Evolutionary conservation across 1,140 invertebrate genomes (phyloP).

Genomic region (Cherax quadricarinatus): DNA sequence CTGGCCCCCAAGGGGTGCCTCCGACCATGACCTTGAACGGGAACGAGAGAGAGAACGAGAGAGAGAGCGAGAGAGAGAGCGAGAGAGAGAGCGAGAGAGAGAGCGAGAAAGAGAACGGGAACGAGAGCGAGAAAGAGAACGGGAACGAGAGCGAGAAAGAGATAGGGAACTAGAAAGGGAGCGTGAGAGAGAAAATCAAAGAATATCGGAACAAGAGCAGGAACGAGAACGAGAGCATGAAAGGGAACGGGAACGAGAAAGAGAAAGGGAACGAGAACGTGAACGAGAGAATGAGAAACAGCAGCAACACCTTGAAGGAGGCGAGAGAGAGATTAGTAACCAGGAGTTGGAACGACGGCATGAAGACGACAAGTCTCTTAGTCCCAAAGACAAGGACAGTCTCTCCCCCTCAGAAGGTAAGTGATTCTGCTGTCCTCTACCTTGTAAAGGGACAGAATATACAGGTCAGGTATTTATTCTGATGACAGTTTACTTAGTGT

Average conservation of each 20-base stretch:
- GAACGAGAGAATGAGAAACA: constrained; percentile 22
- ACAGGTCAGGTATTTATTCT: too few species aligned
- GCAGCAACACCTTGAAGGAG: constrained; percentile 40
- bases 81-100: constrained; percentile 67
- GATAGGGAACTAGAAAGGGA: constrained; percentile 42
- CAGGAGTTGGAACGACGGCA: constrained; percentile 53
- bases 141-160: constrained; percentile 39
- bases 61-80: constrained; percentile 62
- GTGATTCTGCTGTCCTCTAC: background rate
- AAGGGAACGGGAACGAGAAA: constrained; percentile 27
- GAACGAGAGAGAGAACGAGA: constrained; percentile 69
- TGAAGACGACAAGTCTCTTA: constrained; percentile 70
- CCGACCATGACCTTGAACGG: constrained; percentile 69
- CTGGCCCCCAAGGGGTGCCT: constrained; percentile 66
- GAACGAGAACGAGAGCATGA: constrained; percentile 49
- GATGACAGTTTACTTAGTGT: too few species aligned
- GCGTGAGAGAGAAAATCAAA: constrained; percentile 28
- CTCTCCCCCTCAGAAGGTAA: constrained; percentile 65
- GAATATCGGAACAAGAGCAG: constrained; percentile 15
- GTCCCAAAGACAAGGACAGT: constrained; percentile 67
- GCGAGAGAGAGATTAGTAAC: constrained; percentile 20
- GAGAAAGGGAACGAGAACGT: constrained; percentile 8
- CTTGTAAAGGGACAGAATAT: background rate
- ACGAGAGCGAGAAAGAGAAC: constrained; percentile 31
- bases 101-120: constrained; percentile 59